Evolutionary conservation across 2,113 vertebrate genomes (phyloP).

Genomic region (Mus spicilegus): DNA sequence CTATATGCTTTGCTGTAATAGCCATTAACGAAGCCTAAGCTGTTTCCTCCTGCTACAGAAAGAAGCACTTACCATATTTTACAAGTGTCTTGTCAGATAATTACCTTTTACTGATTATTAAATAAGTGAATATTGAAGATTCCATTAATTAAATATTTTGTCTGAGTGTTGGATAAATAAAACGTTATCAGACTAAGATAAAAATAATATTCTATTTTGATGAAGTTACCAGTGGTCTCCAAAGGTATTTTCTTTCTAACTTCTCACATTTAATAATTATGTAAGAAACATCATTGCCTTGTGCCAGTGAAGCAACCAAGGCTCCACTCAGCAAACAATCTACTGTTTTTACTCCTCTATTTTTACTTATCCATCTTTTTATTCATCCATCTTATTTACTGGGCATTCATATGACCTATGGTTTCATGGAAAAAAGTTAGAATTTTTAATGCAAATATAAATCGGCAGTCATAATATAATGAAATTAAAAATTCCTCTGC

Average conservation of each 20-base stretch:
- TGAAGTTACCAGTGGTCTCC: background rate
- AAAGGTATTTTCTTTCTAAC: background rate
- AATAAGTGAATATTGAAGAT: background rate
- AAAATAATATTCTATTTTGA: background rate
- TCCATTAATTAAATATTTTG: constrained; percentile 32
- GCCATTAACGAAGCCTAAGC: background rate
- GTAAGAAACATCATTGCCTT: background rate
- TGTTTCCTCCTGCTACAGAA: background rate
- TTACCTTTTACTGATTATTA: constrained; percentile 6
- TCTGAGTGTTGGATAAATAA: constrained; percentile 16
- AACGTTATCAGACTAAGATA: background rate
- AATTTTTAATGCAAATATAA: background rate
- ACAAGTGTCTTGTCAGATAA: constrained; percentile 8
- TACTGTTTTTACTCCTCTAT: background rate
- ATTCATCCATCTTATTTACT: background rate
- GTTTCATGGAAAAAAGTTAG: constrained; percentile 1
- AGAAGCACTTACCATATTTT: background rate
- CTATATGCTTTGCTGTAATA: background rate
- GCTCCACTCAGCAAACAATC: background rate
- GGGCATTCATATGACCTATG: background rate
- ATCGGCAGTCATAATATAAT: background rate
- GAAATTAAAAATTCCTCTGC: background rate
- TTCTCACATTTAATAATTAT: background rate
- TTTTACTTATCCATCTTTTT: background rate
- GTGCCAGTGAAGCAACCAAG: background rate